Conservation (phyloP, 2,888 invertebrate species). For the Temnothorax unifasciatus region DNA sequence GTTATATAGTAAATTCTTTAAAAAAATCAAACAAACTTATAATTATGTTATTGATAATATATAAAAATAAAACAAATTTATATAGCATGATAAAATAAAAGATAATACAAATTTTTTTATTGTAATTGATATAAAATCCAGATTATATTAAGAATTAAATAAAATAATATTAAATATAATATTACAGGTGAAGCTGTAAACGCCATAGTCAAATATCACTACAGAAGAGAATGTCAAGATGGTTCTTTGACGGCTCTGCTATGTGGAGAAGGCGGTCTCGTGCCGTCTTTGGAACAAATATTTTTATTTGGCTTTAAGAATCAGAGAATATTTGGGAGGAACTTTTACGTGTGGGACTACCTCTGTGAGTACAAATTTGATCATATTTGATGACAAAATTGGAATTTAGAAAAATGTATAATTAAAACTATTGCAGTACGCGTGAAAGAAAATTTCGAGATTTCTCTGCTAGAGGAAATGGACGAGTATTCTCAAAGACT, state of each 20-base stretch:
- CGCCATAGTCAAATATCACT: constrained; percentile 98
- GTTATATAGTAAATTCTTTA: neutral
- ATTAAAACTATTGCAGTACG: constrained; percentile 87
- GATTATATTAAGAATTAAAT: neutral
- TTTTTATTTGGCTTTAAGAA: constrained; percentile 98
- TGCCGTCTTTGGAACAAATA: constrained; percentile 96
- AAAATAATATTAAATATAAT: neutral
- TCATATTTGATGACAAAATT: neutral
- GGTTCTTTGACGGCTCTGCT: constrained; percentile 95
- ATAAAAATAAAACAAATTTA: neutral
- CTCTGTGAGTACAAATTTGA: constrained; percentile 90
- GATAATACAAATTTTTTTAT: neutral
- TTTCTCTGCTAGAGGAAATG: constrained; percentile 90
- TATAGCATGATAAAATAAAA: neutral
- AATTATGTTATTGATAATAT: neutral
- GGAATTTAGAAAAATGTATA: constrained; percentile 56
- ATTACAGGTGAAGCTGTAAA: constrained; percentile 96
- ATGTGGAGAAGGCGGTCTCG: constrained; percentile 98
- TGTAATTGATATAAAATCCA: constrained; percentile 15
- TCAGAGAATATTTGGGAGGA: constrained; percentile 95
- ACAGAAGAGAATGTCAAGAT: constrained; percentile 93
- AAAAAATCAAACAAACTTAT: neutral
- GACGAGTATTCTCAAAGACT: constrained; percentile 84
- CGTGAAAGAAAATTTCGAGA: constrained; percentile 93
- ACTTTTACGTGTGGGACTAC: constrained; percentile 99